Percentiles rank a stretch among this genome's conserved stretches.
These are phyloP conservation scores for Siniperca scherzeri DNA, from an alignment of 2,797 vertebrate species.

Conservation along the genomic window DNA sequence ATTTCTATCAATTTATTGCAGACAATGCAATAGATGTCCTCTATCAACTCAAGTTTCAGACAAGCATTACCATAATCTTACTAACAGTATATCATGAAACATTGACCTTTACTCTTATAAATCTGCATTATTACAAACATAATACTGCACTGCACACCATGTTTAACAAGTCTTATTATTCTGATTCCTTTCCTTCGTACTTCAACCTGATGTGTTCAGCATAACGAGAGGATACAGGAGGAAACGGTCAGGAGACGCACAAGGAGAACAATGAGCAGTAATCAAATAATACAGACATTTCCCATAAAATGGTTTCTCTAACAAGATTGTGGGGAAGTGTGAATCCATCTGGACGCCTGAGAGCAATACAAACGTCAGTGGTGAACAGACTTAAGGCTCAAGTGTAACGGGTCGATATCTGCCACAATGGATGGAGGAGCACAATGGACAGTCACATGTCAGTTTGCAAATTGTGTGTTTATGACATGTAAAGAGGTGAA, in stretches of 20 bases:
- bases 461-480: slow-evolving; percentile 1
- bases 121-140: not conserved
- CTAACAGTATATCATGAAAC: not conserved
- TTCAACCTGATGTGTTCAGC: slow-evolving; percentile 26
- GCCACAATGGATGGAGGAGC: slow-evolving; percentile 22
- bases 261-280: slow-evolving; percentile 71
- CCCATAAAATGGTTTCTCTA: slow-evolving; percentile 81
- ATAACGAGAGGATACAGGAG: slow-evolving; percentile 42
- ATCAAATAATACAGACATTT: slow-evolving; percentile 82
- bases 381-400: slow-evolving; percentile 57
- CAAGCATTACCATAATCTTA: not conserved
- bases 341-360: slow-evolving; percentile 72
- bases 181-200: slow-evolving; percentile 22
- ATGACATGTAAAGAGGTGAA: not conserved
- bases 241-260: slow-evolving; percentile 50
- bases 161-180: slow-evolving; percentile 10
- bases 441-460: slow-evolving; percentile 1
- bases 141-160: slow-evolving; percentile 3
- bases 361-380: slow-evolving; percentile 73
- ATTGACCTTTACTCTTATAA: not conserved
- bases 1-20: slow-evolving; percentile 43
- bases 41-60: slow-evolving; percentile 29
- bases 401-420: slow-evolving; percentile 65
- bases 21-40: slow-evolving; percentile 51
- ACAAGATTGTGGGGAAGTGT: slow-evolving; percentile 81